These are phyloP conservation scores for Hartigia nigra DNA, from an alignment of 2,888 invertebrate genomes.

Conservation along the genomic window DNA sequence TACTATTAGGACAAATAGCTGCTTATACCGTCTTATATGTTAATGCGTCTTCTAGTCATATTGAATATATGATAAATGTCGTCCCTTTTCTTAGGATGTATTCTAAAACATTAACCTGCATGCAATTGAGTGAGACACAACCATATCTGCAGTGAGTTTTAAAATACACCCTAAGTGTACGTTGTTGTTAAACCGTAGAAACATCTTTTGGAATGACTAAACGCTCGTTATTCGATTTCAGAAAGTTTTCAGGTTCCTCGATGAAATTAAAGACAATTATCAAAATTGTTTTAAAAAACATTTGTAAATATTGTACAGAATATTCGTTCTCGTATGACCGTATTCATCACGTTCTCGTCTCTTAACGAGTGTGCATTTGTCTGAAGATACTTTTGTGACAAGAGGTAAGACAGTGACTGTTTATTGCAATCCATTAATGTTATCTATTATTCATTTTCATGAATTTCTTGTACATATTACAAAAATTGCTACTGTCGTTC, in stretches of 20 bases:
- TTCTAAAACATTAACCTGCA: too few relatives aligned
- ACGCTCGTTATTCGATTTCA: neutral
- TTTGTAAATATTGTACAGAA: neutral
- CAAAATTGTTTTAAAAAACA: neutral
- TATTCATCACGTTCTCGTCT: neutral
- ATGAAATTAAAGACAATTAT: neutral
- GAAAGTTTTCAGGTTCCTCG: neutral
- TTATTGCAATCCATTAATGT: neutral
- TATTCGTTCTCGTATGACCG: neutral
- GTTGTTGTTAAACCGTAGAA: neutral
- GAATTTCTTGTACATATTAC: conserved; percentile 2
- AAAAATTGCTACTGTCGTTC: neutral
- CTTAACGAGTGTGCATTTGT: neutral
- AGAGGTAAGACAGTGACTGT: neutral
- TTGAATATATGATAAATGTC: neutral
- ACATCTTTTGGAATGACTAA: neutral
- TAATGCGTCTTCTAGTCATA: neutral
- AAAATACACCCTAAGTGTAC: neutral
- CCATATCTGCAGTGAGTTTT: too few relatives aligned
- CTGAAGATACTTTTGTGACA: neutral
- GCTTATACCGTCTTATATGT: neutral
- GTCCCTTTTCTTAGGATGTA: too few relatives aligned
- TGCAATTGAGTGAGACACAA: too few relatives aligned
- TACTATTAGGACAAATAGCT: neutral
- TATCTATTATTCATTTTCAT: neutral